phyloP scores from a whole-genome alignment of 1,140 invertebrate genomes.

The Drosophila elegans region DNA sequence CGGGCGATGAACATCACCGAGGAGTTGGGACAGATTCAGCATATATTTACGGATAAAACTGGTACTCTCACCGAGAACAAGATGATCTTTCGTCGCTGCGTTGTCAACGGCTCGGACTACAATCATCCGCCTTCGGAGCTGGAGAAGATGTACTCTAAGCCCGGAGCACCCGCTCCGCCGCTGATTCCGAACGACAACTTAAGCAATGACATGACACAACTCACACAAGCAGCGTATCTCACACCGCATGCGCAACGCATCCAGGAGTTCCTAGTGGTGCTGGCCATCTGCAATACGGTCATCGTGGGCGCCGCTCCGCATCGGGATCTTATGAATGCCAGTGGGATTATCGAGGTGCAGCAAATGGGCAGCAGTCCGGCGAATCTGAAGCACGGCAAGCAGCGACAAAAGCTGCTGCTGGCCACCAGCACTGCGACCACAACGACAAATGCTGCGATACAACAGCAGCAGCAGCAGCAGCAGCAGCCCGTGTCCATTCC shows the following conservation, averaged over 20 bases:
- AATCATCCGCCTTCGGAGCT: slow-evolving; percentile 90
- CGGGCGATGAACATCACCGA: slow-evolving; percentile 98
- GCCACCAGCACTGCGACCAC: slow-evolving; percentile 45
- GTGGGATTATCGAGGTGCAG: slow-evolving; percentile 88
- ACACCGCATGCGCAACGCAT: slow-evolving; percentile 86
- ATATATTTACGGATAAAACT: slow-evolving; percentile 99
- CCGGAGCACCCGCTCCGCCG: slow-evolving; percentile 86
- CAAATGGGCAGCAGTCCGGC: slow-evolving; percentile 49
- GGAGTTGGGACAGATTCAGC: slow-evolving; percentile 97
- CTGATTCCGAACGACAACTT: slow-evolving; percentile 89
- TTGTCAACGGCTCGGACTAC: slow-evolving; percentile 95
- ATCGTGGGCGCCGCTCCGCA: slow-evolving; percentile 96
- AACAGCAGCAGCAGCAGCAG: slow-evolving; percentile 26
- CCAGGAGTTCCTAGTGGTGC: slow-evolving; percentile 95
- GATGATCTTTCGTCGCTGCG: slow-evolving; percentile 97
- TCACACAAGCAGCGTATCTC: slow-evolving; percentile 63
- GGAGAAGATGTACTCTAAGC: slow-evolving; percentile 85
- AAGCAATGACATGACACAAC: slow-evolving; percentile 87
- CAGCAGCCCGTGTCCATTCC: slow-evolving; percentile 53
- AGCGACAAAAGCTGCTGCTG: slow-evolving; percentile 40
- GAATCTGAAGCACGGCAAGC: slow-evolving; percentile 52
- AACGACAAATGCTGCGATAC: slow-evolving; percentile 30
- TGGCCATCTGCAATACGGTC: slow-evolving; percentile 98
- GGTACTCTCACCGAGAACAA: slow-evolving; percentile 99
- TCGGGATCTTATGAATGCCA: slow-evolving; percentile 94